These are phyloP conservation scores for Acanthisitta chloris DNA, from an alignment of 2,113 vertebrate genomes.

Conservation along the genomic window DNA sequence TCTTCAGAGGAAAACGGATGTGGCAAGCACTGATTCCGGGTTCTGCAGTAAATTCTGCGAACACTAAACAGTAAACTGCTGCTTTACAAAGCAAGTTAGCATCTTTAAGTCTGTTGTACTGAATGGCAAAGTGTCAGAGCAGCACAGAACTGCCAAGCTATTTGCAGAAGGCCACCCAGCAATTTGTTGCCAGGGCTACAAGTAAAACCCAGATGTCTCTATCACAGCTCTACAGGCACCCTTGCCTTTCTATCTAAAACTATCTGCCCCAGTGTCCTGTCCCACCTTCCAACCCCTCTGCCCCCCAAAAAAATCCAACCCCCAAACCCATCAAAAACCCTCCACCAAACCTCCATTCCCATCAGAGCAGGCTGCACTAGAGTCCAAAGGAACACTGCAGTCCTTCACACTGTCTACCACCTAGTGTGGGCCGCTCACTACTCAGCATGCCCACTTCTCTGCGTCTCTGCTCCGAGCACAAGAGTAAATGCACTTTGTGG, in stretches of 20 bases:
- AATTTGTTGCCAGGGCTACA: not conserved
- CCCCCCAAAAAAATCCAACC: rapidly evolving
- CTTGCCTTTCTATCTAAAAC: not conserved
- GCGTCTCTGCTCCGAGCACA: not conserved
- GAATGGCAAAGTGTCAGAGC: not conserved
- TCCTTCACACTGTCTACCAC: not conserved
- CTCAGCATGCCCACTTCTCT: not conserved
- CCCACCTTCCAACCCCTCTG: rapidly evolving
- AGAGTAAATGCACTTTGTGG: not conserved
- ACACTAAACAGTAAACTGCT: not conserved
- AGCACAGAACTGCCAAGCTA: not conserved
- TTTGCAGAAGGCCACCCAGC: not conserved
- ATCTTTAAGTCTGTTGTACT: not conserved
- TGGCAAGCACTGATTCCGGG: not conserved
- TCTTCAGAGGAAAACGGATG: not conserved
- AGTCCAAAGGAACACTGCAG: not conserved
- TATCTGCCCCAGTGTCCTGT: too few species aligned
- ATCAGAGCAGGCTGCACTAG: not conserved
- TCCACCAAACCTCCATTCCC: not conserved
- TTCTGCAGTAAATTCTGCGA: not conserved
- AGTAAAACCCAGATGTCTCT: not conserved
- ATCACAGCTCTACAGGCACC: not conserved
- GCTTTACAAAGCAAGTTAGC: not conserved
- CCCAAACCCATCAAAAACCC: not conserved
- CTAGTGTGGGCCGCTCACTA: not conserved